These are phyloP conservation scores for Mugil cephalus DNA, from an alignment of 2,113 vertebrate species.

Conservation along the genomic window DNA sequence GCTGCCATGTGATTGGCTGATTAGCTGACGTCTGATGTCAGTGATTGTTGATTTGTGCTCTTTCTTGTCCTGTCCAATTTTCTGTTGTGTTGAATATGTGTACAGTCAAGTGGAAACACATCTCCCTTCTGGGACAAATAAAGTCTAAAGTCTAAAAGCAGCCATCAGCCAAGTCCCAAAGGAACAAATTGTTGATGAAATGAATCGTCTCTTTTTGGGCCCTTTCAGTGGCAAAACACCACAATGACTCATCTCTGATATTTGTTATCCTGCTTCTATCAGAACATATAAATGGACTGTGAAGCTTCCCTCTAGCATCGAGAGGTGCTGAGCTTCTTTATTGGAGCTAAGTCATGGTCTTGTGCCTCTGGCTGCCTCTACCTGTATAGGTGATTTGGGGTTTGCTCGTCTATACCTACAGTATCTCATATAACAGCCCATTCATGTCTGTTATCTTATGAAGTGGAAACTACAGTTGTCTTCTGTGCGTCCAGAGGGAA, in stretches of 20 bases:
- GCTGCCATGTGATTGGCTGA: no score
- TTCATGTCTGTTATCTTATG: background rate
- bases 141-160: no score
- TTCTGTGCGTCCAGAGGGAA: no score
- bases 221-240: constrained; percentile 54
- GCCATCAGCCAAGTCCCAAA: constrained; percentile 24
- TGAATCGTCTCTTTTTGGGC: constrained; percentile 42
- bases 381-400: background rate
- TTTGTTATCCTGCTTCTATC: constrained; percentile 48
- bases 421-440: background rate
- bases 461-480: background rate
- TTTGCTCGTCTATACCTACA: background rate
- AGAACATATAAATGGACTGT: constrained; percentile 52
- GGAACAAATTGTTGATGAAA: background rate
- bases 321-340: constrained; percentile 15
- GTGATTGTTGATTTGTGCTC: no score
- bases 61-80: no score
- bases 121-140: no score
- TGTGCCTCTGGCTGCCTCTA: background rate
- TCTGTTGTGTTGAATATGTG: no score
- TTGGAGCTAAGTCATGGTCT: constrained; percentile 10
- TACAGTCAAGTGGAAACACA: no score
- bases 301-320: constrained; percentile 23
- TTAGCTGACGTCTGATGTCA: no score
- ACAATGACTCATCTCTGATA: constrained; percentile 58